Conservation (phyloP, 2,888 invertebrate genomes). For the Erebia ligea region DNA sequence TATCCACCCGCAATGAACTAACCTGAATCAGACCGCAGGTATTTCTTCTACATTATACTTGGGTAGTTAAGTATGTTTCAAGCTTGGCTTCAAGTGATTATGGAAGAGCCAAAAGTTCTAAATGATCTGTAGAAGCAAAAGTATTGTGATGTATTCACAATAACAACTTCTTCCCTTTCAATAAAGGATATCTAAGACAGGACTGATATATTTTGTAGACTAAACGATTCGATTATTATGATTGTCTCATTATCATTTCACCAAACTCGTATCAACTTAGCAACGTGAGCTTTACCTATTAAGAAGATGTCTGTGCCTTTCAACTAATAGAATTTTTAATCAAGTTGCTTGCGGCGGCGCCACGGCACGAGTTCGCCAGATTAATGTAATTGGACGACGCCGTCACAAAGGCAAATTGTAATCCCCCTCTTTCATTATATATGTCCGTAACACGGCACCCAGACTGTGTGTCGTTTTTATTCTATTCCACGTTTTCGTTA, state of each 20-base stretch:
- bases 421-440: conserved; percentile 77
- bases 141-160: background rate
- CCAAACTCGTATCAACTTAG: conserved; percentile 34
- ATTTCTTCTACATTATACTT: conserved; percentile 2
- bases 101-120: background rate
- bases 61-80: background rate
- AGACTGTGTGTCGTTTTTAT: conserved; percentile 69
- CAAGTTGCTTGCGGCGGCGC: conserved; percentile 76
- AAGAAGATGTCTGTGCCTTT: conserved; percentile 76
- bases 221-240: conserved; percentile 8
- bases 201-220: background rate
- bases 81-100: background rate
- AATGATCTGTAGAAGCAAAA: background rate
- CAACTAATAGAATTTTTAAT: conserved; percentile 83
- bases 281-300: conserved; percentile 73
- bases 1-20: background rate
- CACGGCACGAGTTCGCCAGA: conserved; percentile 68
- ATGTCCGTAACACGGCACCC: conserved; percentile 68
- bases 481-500: conserved; percentile 51
- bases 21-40: background rate
- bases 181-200: background rate
- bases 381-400: conserved; percentile 82
- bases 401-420: conserved; percentile 83
- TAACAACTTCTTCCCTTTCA: background rate
- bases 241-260: conserved; percentile 27